Conservation (phyloP, 2,888 invertebrate genomes). For the Rhogogaster chlorosoma region DNA sequence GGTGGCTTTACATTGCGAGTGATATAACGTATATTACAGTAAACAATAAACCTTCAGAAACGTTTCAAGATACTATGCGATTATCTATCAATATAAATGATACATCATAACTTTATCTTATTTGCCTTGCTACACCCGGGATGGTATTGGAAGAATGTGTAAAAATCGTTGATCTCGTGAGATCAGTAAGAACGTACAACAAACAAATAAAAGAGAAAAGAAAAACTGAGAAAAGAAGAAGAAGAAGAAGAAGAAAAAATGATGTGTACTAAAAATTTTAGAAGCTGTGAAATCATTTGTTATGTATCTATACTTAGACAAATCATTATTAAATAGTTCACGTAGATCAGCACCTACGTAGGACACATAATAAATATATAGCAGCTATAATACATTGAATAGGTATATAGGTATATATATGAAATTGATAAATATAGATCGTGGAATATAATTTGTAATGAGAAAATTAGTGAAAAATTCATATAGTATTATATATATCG, state of each 20-base stretch:
- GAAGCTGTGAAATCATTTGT: conserved; percentile 18
- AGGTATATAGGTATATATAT: background rate
- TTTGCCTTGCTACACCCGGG: background rate
- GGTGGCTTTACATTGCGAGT: background rate
- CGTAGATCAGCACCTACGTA: background rate
- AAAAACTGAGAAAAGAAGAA: background rate
- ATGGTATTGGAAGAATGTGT: background rate
- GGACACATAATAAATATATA: background rate
- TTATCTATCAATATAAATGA: background rate
- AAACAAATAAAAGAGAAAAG: background rate
- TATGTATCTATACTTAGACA: background rate
- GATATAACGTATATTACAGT: background rate
- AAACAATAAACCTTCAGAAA: no score
- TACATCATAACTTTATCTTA: background rate
- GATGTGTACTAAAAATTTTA: background rate
- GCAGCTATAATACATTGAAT: background rate
- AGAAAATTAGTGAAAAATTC: conserved; percentile 9
- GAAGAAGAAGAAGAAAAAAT: background rate
- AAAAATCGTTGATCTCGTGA: background rate
- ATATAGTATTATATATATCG: conserved; percentile 5
- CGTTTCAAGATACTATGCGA: background rate
- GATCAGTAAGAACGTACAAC: background rate
- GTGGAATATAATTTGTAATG: background rate
- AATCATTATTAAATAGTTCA: background rate
- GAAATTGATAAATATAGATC: background rate